Evolutionary conservation across 2,888 invertebrate species (phyloP).

Genomic region (Pristionchus fissidentatus): DNA sequence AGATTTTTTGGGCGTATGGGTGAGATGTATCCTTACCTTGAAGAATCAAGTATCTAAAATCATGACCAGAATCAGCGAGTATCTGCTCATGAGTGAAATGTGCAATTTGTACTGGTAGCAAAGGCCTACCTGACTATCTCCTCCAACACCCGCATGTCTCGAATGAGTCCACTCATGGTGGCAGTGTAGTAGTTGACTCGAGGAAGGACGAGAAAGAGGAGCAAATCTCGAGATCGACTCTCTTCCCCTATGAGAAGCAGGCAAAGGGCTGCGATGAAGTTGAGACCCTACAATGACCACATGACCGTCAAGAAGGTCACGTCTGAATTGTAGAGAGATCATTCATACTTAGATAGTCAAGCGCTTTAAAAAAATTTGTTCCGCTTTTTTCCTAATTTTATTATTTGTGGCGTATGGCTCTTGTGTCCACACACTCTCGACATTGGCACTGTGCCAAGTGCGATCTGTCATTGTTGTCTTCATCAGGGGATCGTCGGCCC

Average conservation of each 20-base stretch:
- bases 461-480: too few species aligned
- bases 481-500: too few species aligned
- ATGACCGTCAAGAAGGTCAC: not conserved
- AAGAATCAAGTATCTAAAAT: too few species aligned
- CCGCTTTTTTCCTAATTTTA: not conserved
- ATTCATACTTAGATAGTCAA: too few species aligned
- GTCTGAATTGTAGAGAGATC: slow-evolving; percentile 8
- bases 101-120: not conserved
- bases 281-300: slow-evolving; percentile 53
- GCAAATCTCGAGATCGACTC: slow-evolving; percentile 56
- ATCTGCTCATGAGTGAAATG: too few species aligned
- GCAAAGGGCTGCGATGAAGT: slow-evolving; percentile 60
- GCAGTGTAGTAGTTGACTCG: slow-evolving; percentile 57
- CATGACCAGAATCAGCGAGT: too few species aligned
- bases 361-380: not conserved
- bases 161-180: slow-evolving; percentile 59
- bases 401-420: not conserved
- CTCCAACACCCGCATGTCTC: slow-evolving; percentile 60
- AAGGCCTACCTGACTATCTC: slow-evolving; percentile 52
- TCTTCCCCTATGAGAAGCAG: slow-evolving; percentile 60
- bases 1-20: too few species aligned
- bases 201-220: slow-evolving; percentile 57
- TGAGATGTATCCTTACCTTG: too few species aligned
- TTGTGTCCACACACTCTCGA: not conserved
- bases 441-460: too few species aligned